Percentiles rank a stretch among this genome's conserved stretches.
Evolutionary conservation across 2,888 invertebrate genomes (phyloP).

Genomic region (Dorcus hopei): DNA sequence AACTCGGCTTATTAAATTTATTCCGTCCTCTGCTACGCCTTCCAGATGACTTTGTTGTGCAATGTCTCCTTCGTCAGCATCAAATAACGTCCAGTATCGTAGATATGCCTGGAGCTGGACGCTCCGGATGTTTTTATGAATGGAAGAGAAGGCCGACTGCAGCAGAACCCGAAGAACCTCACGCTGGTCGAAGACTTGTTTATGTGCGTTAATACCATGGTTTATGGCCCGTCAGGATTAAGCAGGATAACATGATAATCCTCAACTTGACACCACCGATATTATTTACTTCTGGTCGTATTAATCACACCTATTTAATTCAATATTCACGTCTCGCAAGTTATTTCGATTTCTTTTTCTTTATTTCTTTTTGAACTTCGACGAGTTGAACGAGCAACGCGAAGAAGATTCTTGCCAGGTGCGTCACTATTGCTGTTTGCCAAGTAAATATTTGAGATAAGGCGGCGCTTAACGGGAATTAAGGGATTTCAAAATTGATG

Average conservation of each 20-base stretch:
- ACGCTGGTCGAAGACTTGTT: conserved; percentile 32
- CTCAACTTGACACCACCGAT: conserved; percentile 26
- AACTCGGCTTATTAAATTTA: background rate
- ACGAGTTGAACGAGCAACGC: too few relatives aligned
- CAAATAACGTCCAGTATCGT: background rate
- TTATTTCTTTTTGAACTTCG: too few relatives aligned
- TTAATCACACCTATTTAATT: conserved; percentile 30
- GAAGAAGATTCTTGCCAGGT: too few relatives aligned
- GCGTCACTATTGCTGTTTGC: too few relatives aligned
- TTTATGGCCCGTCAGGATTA: conserved; percentile 34
- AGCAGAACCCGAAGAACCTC: conserved; percentile 13
- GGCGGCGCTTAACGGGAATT: too few relatives aligned
- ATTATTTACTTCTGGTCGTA: conserved; percentile 27
- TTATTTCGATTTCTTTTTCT: background rate
- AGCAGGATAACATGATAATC: conserved; percentile 34
- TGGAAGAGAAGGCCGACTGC: background rate
- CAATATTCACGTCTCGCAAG: conserved; percentile 14
- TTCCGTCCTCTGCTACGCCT: background rate
- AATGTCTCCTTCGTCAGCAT: background rate
- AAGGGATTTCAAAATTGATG: too few relatives aligned
- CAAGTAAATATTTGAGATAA: too few relatives aligned
- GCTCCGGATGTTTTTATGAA: background rate
- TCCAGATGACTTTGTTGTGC: background rate
- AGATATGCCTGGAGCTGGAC: background rate
- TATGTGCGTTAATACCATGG: conserved; percentile 32